phyloP scores from a whole-genome alignment of 2,113 vertebrate species.

The Peucedramus taeniatus region DNA sequence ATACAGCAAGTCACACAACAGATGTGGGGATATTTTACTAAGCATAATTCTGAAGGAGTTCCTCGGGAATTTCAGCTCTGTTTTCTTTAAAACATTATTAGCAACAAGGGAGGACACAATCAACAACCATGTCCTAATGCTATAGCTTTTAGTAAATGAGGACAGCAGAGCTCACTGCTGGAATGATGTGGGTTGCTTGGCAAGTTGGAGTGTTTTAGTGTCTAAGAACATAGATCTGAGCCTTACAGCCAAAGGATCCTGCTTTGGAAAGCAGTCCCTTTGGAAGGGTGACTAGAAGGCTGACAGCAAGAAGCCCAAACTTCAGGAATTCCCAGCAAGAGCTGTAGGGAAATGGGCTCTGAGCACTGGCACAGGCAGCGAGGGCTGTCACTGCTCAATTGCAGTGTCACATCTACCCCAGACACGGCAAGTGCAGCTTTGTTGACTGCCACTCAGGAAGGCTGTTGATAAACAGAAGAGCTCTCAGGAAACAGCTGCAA shows the following conservation, averaged over 20 bases:
- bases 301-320: neutral
- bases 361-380: neutral
- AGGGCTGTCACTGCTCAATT: neutral
- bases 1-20: neutral
- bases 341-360: neutral
- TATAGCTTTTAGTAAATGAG: neutral
- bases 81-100: neutral
- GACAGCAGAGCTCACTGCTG: neutral
- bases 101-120: neutral
- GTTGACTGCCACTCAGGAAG: neutral
- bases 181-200: neutral
- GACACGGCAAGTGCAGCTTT: neutral
- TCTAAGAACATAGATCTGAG: neutral
- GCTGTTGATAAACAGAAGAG: slow-evolving; percentile 17
- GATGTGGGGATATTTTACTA: neutral
- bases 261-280: neutral
- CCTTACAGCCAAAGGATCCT: neutral
- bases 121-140: neutral
- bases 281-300: neutral
- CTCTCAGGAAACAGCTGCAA: slow-evolving; percentile 10
- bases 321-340: neutral
- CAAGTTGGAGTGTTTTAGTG: neutral
- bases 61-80: neutral
- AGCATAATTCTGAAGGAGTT: neutral
- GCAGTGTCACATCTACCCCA: neutral